Conservation (phyloP, 2,797 vertebrate species). For the Enteromius unitaeniatus region DNA sequence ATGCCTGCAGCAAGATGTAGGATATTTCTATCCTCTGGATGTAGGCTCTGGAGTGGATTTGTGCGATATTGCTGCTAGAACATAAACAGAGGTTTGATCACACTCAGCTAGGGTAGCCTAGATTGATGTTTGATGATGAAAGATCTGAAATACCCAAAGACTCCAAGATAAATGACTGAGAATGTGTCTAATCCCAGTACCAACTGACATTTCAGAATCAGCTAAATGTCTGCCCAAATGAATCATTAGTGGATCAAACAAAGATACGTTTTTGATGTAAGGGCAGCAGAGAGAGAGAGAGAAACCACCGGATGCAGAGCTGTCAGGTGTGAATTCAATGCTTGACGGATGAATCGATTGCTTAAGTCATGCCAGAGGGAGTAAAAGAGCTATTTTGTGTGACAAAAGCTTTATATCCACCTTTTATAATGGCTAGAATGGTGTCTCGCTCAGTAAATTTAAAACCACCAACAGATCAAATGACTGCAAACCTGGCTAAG, state of each 20-base stretch:
- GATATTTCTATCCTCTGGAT: neutral
- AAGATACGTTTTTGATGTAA: neutral
- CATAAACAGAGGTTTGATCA: conserved; percentile 1
- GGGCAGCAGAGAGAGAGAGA: neutral
- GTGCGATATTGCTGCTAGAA: neutral
- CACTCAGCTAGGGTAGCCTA: neutral
- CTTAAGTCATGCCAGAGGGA: conserved; percentile 26
- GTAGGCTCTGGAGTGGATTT: neutral
- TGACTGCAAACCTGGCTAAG: conserved; percentile 20
- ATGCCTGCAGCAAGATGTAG: neutral
- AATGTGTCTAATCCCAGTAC: neutral
- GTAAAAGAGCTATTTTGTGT: conserved; percentile 38
- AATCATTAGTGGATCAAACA: neutral
- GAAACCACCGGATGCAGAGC: neutral
- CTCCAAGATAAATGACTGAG: neutral
- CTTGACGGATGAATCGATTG: conserved; percentile 22
- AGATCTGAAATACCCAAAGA: neutral
- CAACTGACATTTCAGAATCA: neutral
- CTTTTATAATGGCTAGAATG: conserved; percentile 31
- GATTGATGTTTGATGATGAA: conserved; percentile 10
- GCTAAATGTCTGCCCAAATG: neutral
- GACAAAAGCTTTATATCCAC: conserved; percentile 31
- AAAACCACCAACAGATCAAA: conserved; percentile 11
- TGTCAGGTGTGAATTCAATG: conserved; percentile 23
- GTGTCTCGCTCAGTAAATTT: conserved; percentile 22